phyloP scores from a whole-genome alignment of 2,797 vertebrate genomes.

The Mus caroli region DNA sequence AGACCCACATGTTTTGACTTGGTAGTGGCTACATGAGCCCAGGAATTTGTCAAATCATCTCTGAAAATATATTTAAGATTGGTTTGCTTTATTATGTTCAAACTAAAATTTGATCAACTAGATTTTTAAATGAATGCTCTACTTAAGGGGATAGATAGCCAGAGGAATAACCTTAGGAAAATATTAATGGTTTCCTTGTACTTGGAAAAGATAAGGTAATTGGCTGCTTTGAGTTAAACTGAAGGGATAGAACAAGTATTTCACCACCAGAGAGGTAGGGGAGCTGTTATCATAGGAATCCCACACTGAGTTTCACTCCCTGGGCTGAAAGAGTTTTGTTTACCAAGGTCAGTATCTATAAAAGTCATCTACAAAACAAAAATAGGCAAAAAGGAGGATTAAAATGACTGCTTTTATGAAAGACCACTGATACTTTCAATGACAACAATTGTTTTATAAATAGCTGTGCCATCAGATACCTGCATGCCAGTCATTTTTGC shows the following conservation, averaged over 20 bases:
- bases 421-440: neutral
- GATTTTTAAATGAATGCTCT: neutral
- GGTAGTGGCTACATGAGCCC: neutral
- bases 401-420: neutral
- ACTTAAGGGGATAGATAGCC: neutral
- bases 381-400: neutral
- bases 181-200: neutral
- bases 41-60: slow-evolving; percentile 4
- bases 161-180: neutral
- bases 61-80: neutral
- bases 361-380: neutral
- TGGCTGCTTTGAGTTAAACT: neutral
- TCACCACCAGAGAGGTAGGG: neutral
- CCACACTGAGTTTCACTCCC: neutral
- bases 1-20: neutral
- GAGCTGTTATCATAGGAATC: neutral
- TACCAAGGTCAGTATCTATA: neutral
- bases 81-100: neutral
- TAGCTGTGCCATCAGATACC: neutral
- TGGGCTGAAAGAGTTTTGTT: neutral
- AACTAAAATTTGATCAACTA: neutral
- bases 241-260: neutral
- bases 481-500: neutral
- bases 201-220: neutral
- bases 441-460: neutral